Base-by-base conservation (phyloP, 2,888 invertebrate species). In the Oscheius sp. region DNA sequence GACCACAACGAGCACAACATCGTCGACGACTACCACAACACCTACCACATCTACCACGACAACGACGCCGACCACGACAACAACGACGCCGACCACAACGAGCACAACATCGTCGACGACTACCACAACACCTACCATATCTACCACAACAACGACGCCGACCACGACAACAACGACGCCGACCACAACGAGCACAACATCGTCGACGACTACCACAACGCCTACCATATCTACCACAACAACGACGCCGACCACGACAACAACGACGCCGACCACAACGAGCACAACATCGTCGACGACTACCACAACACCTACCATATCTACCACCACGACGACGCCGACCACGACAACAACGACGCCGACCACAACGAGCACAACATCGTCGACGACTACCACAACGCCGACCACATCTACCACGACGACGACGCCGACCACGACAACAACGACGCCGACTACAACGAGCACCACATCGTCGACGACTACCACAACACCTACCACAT, bases 131-230 rank as follows among this genome's bases (percentile, higher is more conserved):
- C 9, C 45, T 45, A 45, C 45, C 45, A 45, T 16, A 45, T 12
- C 45, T 12, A 45, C 45, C 16, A 45, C 45, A 45, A 45, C 45
- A 16, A 45, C 45, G 45, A 12, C 45, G 16, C 9, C 45, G 9
- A 45, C 45, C 45, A 45, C 45, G 16, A 45, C 45, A 16, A 45
- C 45, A 16, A 45, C 58, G 3, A 9, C 58, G 2, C n/a, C 21
- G 18, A 58, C 58, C 3, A 27, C 58, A 16, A 58, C 58, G 1
- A 58, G 18, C 5, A 23, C 58, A 5, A 27, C 58, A 43, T 25
- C 61, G 35, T 25, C 61, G 61, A 58, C 58, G 3, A 41, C 61
- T 12, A 59, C 61, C 1, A 18, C 61, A 29, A 25, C 61, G n/a
- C 13, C 61, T 25, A 59, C 61, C 25, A 59, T 27, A 25, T 2